Evolutionary conservation across 2,888 invertebrate genomes (phyloP).

Genomic region (Brachyopa scutellaris): DNA sequence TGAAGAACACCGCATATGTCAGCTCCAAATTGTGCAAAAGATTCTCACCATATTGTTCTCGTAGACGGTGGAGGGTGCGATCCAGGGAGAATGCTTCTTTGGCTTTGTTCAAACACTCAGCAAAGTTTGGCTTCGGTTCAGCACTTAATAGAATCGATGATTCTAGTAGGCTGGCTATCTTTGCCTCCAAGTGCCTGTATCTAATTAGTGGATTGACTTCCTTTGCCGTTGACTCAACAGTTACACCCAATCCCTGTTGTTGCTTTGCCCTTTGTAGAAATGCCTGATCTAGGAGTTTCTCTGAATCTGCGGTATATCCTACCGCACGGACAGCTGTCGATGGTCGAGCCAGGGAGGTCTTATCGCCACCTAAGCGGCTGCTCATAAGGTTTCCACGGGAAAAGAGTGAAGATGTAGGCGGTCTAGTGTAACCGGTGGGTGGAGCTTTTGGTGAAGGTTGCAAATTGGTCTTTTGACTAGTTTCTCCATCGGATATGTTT

Average conservation of each 20-base stretch:
- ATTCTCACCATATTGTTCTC: slow-evolving; percentile 94
- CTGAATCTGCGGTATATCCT: slow-evolving; percentile 92
- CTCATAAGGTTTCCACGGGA: slow-evolving; percentile 80
- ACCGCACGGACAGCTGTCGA: slow-evolving; percentile 98
- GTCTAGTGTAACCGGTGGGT: slow-evolving; percentile 35
- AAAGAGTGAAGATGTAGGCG: slow-evolving; percentile 63
- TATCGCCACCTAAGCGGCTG: slow-evolving; percentile 78
- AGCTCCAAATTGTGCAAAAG: slow-evolving; percentile 97
- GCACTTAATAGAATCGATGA: slow-evolving; percentile 88
- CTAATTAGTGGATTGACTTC: slow-evolving; percentile 91
- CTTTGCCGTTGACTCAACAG: slow-evolving; percentile 85
- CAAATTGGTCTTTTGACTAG: not conserved
- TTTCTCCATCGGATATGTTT: slow-evolving; percentile 2
- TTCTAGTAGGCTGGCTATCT: slow-evolving; percentile 94
- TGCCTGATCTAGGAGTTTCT: slow-evolving; percentile 88
- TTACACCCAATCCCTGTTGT: slow-evolving; percentile 77
- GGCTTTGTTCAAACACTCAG: slow-evolving; percentile 90
- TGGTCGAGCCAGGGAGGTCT: slow-evolving; percentile 85
- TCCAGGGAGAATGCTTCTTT: slow-evolving; percentile 98
- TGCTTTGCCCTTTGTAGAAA: slow-evolving; percentile 83
- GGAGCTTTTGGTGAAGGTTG: slow-evolving; percentile 29
- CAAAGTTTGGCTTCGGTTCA: slow-evolving; percentile 76
- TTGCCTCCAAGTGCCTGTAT: slow-evolving; percentile 92
- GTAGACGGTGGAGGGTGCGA: slow-evolving; percentile 92
- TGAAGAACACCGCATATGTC: slow-evolving; percentile 97